These are phyloP conservation scores for Andricus curvator DNA, from an alignment of 2,888 invertebrate species.

Conservation along the genomic window DNA sequence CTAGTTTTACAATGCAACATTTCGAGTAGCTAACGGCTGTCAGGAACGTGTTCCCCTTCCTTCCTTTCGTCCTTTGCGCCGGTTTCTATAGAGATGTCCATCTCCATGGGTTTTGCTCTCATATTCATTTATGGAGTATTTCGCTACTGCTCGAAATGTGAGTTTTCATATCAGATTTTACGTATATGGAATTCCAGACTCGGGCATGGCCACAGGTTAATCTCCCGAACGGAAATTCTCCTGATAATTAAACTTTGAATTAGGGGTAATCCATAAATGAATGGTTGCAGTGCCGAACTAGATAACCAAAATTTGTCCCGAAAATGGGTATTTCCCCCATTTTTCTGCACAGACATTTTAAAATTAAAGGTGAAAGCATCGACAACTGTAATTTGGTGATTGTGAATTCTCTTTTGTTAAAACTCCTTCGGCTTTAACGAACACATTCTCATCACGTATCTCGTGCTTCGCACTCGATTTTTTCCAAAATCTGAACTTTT, in stretches of 20 bases:
- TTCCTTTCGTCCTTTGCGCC: not conserved
- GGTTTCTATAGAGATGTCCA: conserved; percentile 1
- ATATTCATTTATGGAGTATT: conserved; percentile 15
- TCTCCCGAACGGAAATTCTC: conserved; percentile 6
- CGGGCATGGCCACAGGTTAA: not conserved
- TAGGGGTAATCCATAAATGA: too few species aligned
- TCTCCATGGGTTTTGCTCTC: conserved; percentile 14
- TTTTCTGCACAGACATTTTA: too few species aligned
- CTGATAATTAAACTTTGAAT: not conserved
- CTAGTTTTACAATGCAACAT: conserved; percentile 36
- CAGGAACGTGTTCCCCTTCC: not conserved
- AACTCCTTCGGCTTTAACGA: too few species aligned
- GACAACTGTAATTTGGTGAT: too few species aligned
- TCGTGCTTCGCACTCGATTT: too few species aligned
- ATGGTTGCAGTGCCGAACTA: too few species aligned
- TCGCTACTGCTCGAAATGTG: conserved; percentile 11
- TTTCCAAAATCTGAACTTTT: too few species aligned
- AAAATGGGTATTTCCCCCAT: too few species aligned
- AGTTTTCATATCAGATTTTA: conserved; percentile 31
- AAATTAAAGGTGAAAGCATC: too few species aligned
- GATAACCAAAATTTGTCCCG: too few species aligned
- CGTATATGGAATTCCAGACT: not conserved
- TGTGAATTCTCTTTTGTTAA: too few species aligned
- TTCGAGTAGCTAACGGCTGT: conserved; percentile 18
- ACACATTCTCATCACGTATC: too few species aligned